Evolutionary conservation across 2,888 invertebrate genomes (phyloP).

Genomic region (Diploptera punctata): DNA sequence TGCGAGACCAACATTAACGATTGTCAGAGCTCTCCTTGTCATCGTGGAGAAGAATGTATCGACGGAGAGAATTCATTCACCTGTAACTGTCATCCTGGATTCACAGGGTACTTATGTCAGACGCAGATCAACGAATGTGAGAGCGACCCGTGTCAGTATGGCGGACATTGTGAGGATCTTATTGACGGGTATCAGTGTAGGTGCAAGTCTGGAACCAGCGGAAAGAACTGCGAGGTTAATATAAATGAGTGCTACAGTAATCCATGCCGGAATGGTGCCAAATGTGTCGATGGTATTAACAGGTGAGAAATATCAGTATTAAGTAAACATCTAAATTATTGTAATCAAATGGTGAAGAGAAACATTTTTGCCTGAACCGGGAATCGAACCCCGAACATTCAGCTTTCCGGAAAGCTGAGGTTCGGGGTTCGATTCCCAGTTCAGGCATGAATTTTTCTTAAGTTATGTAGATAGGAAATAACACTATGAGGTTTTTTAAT

Average conservation of each 20-base stretch:
- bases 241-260: conserved; percentile 95
- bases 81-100: conserved; percentile 92
- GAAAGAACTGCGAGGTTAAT: conserved; percentile 90
- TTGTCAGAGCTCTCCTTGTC: conserved; percentile 89
- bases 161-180: conserved; percentile 89
- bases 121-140: conserved; percentile 92
- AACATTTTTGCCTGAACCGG: no score
- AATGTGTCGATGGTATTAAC: conserved; percentile 91
- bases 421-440: no score
- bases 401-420: no score
- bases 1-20: conserved; percentile 94
- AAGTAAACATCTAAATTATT: no score
- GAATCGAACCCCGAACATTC: no score
- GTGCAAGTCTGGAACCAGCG: conserved; percentile 90
- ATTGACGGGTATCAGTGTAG: conserved; percentile 90
- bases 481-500: no score
- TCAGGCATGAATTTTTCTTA: no score
- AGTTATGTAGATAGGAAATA: no score
- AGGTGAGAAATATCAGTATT: no score
- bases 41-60: conserved; percentile 89
- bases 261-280: conserved; percentile 91
- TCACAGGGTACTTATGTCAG: conserved; percentile 91
- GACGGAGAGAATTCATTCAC: conserved; percentile 92
- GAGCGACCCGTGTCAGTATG: conserved; percentile 91
- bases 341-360: no score